A percentile compares a stretch with the other conserved stretches of the same genome.
Evolutionary conservation across 2,113 vertebrate species (phyloP).

Genomic region (Trochalopteron elliotii): DNA sequence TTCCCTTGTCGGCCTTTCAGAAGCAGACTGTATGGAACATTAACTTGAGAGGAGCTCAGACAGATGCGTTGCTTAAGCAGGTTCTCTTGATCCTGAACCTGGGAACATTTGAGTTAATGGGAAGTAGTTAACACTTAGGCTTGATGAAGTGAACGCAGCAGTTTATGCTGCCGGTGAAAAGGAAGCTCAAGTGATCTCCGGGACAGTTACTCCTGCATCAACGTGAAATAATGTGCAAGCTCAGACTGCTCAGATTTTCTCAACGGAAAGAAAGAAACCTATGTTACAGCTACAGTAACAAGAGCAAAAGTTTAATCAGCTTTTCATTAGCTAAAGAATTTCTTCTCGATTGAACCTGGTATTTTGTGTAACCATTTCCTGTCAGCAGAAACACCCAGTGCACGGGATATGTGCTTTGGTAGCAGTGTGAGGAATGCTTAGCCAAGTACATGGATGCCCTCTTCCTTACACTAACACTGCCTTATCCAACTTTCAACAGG

Average conservation of each 20-base stretch:
- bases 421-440: not conserved
- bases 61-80: conserved; percentile 23
- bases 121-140: conserved; percentile 28
- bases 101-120: conserved; percentile 40
- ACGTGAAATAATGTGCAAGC: not conserved
- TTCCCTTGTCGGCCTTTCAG: not conserved
- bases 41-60: conserved; percentile 19
- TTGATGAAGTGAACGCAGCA: conserved; percentile 23
- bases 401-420: not conserved
- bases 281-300: not conserved
- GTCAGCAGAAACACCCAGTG: not conserved
- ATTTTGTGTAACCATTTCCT: not conserved
- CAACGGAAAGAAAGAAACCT: not conserved
- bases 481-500: not conserved
- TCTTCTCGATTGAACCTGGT: not conserved
- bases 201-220: not conserved
- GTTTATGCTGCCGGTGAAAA: not conserved
- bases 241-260: not conserved
- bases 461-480: not conserved
- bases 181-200: not conserved
- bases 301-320: not conserved
- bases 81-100: conserved; percentile 51
- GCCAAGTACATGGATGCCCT: not conserved
- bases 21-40: not conserved
- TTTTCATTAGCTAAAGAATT: not conserved